A percentile compares a stretch with the other conserved stretches of the same genome.
Evolutionary conservation across 2,797 vertebrate species (phyloP).

Genomic region (Eremophila alpestris): DNA sequence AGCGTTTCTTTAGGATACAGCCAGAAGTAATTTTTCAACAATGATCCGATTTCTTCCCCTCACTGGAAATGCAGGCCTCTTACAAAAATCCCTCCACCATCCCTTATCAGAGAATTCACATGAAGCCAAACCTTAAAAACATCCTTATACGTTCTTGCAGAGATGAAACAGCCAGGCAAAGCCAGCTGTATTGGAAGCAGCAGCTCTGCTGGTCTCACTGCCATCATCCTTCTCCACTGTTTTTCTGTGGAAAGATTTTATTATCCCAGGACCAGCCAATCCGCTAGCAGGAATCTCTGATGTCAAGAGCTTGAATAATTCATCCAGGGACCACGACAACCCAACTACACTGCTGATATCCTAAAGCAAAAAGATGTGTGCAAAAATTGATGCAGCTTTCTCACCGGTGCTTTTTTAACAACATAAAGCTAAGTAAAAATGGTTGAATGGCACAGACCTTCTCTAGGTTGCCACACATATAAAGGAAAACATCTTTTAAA

Average conservation of each 20-base stretch:
- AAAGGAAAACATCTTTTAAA: not conserved
- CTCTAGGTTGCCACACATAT: not conserved
- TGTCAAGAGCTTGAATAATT: conserved; percentile 80
- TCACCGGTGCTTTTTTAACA: not conserved
- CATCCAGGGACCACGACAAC: conserved; percentile 55
- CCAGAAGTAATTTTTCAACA: conserved; percentile 14
- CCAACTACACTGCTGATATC: not conserved
- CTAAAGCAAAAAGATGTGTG: conserved; percentile 38
- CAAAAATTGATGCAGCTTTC: conserved; percentile 11
- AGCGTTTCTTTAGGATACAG: not conserved
- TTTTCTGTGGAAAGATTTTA: conserved; percentile 74
- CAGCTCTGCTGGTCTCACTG: conserved; percentile 56
- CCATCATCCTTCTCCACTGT: conserved; percentile 73
- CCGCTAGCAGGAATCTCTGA: conserved; percentile 77
- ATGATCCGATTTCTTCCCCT: not conserved
- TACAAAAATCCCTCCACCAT: not conserved
- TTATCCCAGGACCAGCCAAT: conserved; percentile 79
- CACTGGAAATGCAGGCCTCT: not conserved
- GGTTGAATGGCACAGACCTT: not conserved
- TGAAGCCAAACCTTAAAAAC: conserved; percentile 47
- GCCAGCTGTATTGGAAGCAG: conserved; percentile 34
- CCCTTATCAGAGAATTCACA: not conserved
- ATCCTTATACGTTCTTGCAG: conserved; percentile 9
- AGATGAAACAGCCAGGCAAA: conserved; percentile 7
- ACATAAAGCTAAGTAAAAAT: not conserved